Base-by-base conservation (phyloP, 2,797 vertebrate genomes). In the Eulemur mongoz region DNA sequence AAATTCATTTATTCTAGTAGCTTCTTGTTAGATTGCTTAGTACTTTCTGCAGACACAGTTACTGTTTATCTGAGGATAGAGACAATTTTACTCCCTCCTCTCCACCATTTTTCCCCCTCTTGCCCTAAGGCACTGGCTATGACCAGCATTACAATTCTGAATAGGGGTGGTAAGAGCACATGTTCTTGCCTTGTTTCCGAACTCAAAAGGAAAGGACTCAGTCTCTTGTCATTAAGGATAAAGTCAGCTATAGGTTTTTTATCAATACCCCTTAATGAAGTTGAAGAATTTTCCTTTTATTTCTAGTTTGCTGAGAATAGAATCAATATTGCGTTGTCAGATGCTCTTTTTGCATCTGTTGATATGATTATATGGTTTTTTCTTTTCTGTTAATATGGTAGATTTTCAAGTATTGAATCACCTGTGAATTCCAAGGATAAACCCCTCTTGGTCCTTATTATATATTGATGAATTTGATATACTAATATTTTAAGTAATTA, bases 381-480 rank as follows among this genome's bases (percentile, higher is more conserved):
- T 65, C 11, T 22, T 87, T 91, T 95, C 78, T 80, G n/a, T 95
- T 94, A 93, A 69, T 82, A 15, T 61, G 23, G 15, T 18, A 1
- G 4, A 70, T 87, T 82, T 70, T 78, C n/a, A 83, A 82, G 69
- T 92, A 72, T 23, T 73, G 10, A 93, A 59, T n/a, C n/a, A 88
- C 87, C 40, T 18, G 63, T 67, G 59, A 95, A 85, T 32, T 95
- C 57, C n/a, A 90, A 92, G 9, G 27, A 79, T 79, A 78, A 82
- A 76, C 15, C 48, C 59, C 70, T 78, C 50, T 75, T 79, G 11
- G 9, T 89, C 40, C 32, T 84, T 59, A 87, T 59, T 69, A 84
- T 27, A n/a, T 89, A 78, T 78, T 82, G 38, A 45, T 84, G 50
- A 35, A 27, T 82, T 96, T 85, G 27, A 89, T 52, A 90, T 93